Evolutionary conservation across 2,888 invertebrate species (phyloP).

Genomic region (Oligia latruncula): DNA sequence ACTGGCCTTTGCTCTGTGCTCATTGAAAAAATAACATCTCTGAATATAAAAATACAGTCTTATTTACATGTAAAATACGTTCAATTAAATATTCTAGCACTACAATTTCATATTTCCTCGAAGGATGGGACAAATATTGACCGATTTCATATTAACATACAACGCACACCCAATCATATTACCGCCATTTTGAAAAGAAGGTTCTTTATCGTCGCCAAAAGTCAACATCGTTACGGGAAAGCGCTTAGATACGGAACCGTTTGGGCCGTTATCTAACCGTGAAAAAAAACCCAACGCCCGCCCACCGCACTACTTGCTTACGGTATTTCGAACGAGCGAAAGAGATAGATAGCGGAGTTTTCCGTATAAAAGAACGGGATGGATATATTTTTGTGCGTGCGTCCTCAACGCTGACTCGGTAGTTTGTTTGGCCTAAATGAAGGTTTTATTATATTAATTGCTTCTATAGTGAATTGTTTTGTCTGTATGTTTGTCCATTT

Average conservation of each 20-base stretch:
- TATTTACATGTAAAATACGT: slow-evolving; percentile 24
- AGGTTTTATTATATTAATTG: slow-evolving; percentile 84
- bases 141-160: slow-evolving; percentile 33
- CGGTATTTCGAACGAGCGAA: slow-evolving; percentile 88
- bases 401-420: slow-evolving; percentile 65
- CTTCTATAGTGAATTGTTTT: slow-evolving; percentile 75
- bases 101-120: slow-evolving; percentile 17
- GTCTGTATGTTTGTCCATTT: slow-evolving; percentile 62
- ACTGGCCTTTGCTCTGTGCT: slow-evolving; percentile 2
- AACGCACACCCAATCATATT: slow-evolving; percentile 46
- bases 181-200: slow-evolving; percentile 64
- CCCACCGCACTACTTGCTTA: slow-evolving; percentile 83
- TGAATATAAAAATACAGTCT: slow-evolving; percentile 25
- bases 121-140: slow-evolving; percentile 50
- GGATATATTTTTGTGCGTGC: slow-evolving; percentile 75
- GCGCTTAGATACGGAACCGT: slow-evolving; percentile 78
- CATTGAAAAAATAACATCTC: slow-evolving; percentile 14
- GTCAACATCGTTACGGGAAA: slow-evolving; percentile 80
- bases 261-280: slow-evolving; percentile 87
- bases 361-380: slow-evolving; percentile 72
- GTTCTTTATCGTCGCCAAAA: slow-evolving; percentile 75
- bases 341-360: slow-evolving; percentile 71
- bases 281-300: slow-evolving; percentile 84
- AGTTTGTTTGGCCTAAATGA: slow-evolving; percentile 82
- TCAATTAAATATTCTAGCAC: background rate